Percentiles rank a stretch among this genome's conserved stretches.
Conservation (phyloP, 2,113 vertebrate species). For the Paralichthys olivaceus region DNA sequence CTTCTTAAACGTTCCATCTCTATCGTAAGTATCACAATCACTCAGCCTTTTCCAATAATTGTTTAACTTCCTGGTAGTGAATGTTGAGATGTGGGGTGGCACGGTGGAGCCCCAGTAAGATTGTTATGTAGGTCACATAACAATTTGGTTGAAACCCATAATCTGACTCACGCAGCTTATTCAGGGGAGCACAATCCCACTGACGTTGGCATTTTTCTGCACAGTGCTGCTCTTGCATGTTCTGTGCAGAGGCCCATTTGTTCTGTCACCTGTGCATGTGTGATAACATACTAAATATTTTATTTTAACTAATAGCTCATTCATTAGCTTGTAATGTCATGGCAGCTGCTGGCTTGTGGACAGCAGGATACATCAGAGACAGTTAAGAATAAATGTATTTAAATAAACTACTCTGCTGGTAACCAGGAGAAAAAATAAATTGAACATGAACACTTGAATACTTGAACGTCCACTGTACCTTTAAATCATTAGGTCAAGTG, state of each 20-base stretch:
- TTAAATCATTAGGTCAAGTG: constrained; percentile 1
- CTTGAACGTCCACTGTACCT: background rate
- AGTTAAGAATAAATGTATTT: background rate
- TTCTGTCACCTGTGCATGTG: background rate
- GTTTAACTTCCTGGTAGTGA: background rate
- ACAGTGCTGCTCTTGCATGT: background rate
- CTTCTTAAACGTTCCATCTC: background rate
- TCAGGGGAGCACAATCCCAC: too few species aligned
- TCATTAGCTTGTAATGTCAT: background rate
- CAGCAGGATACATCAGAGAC: background rate
- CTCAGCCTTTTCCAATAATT: background rate
- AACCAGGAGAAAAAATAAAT: background rate
- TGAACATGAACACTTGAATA: too few species aligned
- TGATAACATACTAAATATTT: background rate
- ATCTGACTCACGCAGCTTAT: background rate
- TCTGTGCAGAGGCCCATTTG: too few species aligned
- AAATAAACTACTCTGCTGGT: background rate
- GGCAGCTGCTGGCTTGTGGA: background rate
- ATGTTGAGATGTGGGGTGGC: background rate
- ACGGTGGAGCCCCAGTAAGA: background rate
- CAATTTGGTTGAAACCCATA: background rate
- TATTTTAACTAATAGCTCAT: background rate
- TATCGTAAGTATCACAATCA: background rate
- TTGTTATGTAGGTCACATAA: background rate
- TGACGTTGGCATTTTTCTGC: too few species aligned